Percentiles rank a stretch among this genome's conserved stretches.
Conservation (phyloP, 2,113 vertebrate species). For the Gymnogyps californianus region DNA sequence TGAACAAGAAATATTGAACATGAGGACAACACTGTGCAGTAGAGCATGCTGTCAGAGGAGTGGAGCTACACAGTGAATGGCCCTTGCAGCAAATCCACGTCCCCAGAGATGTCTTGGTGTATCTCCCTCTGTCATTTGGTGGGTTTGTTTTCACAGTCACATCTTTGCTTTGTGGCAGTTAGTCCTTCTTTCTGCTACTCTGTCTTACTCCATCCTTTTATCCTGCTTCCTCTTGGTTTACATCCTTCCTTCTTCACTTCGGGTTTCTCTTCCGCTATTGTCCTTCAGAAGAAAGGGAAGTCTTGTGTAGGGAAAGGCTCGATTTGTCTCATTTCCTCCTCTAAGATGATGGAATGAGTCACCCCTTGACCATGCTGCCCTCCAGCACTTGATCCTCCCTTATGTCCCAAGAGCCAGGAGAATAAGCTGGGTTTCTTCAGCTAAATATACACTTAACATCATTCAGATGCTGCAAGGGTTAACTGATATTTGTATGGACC, state of each 20-base stretch:
- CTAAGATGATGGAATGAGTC: not conserved
- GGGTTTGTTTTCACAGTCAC: not conserved
- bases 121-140: not conserved
- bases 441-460: not conserved
- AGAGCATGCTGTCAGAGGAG: not conserved
- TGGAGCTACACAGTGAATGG: not conserved
- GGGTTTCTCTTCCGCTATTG: not conserved
- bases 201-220: not conserved
- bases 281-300: not conserved
- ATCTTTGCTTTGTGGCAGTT: not conserved
- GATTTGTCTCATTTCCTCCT: not conserved
- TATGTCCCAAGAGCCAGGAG: not conserved
- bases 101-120: not conserved
- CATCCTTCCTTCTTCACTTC: not conserved
- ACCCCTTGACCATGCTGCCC: not conserved
- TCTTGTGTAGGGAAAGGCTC: not conserved
- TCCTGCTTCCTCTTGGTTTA: not conserved
- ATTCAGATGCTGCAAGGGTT: not conserved
- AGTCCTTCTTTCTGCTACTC: not conserved
- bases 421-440: not conserved
- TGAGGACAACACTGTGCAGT: not conserved
- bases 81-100: not conserved
- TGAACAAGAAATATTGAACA: not conserved
- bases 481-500: not conserved
- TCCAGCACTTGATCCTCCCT: not conserved